Conservation (phyloP, 1,140 invertebrate genomes). For the Stegodyphus mimosarum region DNA sequence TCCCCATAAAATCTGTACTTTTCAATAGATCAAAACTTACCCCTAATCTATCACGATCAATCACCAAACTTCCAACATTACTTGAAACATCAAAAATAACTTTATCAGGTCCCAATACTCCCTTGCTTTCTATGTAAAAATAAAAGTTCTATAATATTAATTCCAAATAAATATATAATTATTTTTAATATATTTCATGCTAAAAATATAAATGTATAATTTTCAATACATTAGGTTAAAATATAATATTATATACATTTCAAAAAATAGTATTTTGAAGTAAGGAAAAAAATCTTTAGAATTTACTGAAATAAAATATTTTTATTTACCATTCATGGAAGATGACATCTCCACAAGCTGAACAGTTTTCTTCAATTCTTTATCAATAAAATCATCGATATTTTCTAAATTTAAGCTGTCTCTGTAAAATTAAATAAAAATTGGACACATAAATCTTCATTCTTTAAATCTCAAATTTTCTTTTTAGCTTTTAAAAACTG, state of each 20-base stretch:
- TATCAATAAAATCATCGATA: constrained; percentile 56
- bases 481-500: too few species aligned
- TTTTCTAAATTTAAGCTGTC: constrained; percentile 56
- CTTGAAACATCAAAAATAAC: constrained; percentile 76
- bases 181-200: too few species aligned
- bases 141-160: neutral
- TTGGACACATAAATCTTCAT: too few species aligned
- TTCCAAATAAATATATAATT: too few species aligned
- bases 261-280: too few species aligned
- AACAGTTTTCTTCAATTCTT: constrained; percentile 52
- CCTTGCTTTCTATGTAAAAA: constrained; percentile 57
- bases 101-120: constrained; percentile 67
- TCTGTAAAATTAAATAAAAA: constrained; percentile 13
- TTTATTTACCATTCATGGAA: constrained; percentile 31
- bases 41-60: constrained; percentile 76
- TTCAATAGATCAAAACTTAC: constrained; percentile 68
- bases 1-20: too few species aligned
- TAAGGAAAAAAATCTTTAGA: too few species aligned
- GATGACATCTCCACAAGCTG: constrained; percentile 36
- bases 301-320: too few species aligned
- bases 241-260: too few species aligned
- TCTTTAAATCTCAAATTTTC: too few species aligned
- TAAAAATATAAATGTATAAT: too few species aligned
- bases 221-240: too few species aligned
- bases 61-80: constrained; percentile 72